phyloP scores from a whole-genome alignment of 2,797 vertebrate species.

The Acropternis orthonyx region DNA sequence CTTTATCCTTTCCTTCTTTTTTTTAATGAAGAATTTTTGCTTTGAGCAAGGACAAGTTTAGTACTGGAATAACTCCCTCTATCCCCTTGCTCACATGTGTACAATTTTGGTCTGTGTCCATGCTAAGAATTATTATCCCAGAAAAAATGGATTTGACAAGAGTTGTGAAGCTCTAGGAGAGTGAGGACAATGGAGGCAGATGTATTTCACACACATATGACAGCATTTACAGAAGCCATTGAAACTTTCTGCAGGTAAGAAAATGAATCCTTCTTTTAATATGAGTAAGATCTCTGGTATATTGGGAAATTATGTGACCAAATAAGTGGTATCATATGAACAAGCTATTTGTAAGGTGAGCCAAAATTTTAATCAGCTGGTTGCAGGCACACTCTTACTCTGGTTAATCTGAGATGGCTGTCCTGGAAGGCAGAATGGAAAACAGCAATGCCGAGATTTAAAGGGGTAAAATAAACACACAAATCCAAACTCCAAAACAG shows the following conservation, averaged over 20 bases:
- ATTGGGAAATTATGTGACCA: background rate
- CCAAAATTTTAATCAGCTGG: background rate
- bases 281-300: background rate
- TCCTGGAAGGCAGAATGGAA: background rate
- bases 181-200: background rate
- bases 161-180: background rate
- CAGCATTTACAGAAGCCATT: background rate
- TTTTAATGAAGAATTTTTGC: background rate
- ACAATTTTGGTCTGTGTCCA: background rate
- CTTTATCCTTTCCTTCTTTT: background rate
- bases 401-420: background rate
- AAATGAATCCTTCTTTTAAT: background rate
- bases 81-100: rapidly evolving
- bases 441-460: background rate
- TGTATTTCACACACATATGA: background rate
- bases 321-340: background rate
- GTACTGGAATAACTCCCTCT: background rate
- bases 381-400: background rate
- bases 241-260: background rate
- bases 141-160: background rate
- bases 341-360: background rate
- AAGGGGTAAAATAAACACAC: background rate
- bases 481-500: background rate
- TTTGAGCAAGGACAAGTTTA: background rate
- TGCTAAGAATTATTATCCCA: background rate